A percentile compares a stretch with the other conserved stretches of the same genome.
Conservation (phyloP, 2,797 vertebrate species). For the Muraenolepis orangiensis region DNA sequence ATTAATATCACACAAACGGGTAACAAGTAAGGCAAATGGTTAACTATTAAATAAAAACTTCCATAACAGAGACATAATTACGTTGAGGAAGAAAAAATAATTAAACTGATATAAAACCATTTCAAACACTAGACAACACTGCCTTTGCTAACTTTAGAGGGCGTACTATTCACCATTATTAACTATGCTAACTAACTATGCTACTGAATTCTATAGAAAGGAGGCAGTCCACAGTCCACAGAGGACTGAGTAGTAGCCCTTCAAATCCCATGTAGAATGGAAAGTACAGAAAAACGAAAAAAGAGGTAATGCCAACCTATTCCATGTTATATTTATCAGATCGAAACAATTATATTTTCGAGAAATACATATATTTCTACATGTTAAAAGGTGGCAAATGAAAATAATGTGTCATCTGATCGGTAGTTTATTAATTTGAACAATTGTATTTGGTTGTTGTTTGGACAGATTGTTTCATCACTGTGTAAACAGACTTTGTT, state of each 20-base stretch:
- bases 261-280: too few species aligned
- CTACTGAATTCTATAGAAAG: neutral
- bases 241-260: neutral
- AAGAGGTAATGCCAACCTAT: too few species aligned
- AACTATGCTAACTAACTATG: neutral
- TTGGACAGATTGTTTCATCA: slow-evolving; percentile 14
- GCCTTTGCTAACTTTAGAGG: neutral
- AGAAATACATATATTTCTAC: neutral
- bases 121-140: neutral
- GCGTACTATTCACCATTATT: neutral
- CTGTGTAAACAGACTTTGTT: slow-evolving; percentile 49
- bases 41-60: neutral
- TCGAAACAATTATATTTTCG: neutral
- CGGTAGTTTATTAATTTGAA: neutral
- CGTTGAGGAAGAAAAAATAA: too few species aligned
- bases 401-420: neutral
- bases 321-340: neutral
- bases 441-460: neutral
- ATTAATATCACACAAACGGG: neutral
- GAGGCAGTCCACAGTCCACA: too few species aligned
- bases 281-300: too few species aligned
- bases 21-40: neutral
- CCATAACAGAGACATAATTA: too few species aligned
- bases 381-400: neutral
- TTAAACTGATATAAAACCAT: neutral